Conservation (phyloP, 2,113 vertebrate genomes). For the Melanerpes aurifrons region DNA sequence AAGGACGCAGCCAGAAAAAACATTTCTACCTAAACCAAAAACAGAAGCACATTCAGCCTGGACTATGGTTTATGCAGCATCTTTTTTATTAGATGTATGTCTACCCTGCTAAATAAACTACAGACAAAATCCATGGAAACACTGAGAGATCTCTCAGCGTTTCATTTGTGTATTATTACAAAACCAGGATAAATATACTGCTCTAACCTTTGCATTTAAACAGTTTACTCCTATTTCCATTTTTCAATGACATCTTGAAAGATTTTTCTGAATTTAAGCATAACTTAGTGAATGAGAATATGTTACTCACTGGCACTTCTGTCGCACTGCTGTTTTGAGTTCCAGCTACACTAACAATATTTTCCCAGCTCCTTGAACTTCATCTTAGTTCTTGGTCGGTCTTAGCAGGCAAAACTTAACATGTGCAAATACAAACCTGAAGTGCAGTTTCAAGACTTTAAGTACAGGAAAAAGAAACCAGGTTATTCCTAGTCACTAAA, state of each 20-base stretch:
- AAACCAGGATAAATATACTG: slow-evolving; percentile 40
- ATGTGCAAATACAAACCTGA: neutral
- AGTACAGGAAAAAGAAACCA: neutral
- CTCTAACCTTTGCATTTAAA: slow-evolving; percentile 54
- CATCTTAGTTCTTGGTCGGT: neutral
- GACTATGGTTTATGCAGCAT: slow-evolving; percentile 86
- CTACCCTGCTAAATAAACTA: slow-evolving; percentile 81
- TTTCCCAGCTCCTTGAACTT: neutral
- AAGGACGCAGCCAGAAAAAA: slow-evolving; percentile 92
- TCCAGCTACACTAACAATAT: neutral
- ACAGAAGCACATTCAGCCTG: slow-evolving; percentile 93
- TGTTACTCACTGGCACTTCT: neutral
- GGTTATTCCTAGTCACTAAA: neutral
- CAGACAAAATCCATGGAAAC: slow-evolving; percentile 83
- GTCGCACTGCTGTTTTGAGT: neutral
- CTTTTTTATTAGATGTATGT: slow-evolving; percentile 87
- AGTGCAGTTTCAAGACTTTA: neutral
- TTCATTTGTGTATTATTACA: slow-evolving; percentile 59
- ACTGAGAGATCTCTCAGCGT: slow-evolving; percentile 63
- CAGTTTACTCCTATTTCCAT: slow-evolving; percentile 34
- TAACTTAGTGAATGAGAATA: neutral
- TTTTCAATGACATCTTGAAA: slow-evolving; percentile 29
- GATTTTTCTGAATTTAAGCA: slow-evolving; percentile 21
- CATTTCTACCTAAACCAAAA: slow-evolving; percentile 93
- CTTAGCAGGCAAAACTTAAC: neutral